phyloP scores from a whole-genome alignment of 2,113 vertebrate genomes.

The Chamaea fasciata region DNA sequence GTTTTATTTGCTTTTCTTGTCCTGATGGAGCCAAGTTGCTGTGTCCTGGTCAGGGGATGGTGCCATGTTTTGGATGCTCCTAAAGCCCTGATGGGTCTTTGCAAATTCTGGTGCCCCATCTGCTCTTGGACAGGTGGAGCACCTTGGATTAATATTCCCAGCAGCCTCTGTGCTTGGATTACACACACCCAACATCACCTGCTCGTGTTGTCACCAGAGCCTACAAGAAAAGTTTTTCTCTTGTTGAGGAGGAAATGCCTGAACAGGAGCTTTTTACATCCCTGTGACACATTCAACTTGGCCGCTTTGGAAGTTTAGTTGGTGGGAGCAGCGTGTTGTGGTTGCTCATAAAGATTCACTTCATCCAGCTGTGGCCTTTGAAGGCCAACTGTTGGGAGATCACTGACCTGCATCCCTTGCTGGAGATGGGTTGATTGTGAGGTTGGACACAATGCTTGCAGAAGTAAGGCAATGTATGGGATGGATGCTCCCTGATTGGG shows the following conservation, averaged over 20 bases:
- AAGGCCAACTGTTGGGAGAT: not conserved
- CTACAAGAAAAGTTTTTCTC: not conserved
- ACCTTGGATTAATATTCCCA: not conserved
- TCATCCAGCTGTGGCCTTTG: not conserved
- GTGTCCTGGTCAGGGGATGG: not conserved
- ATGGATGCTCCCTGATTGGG: rapidly evolving
- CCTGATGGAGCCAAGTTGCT: not conserved
- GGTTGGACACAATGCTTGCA: rapidly evolving
- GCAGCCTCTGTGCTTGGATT: not conserved
- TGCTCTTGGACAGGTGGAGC: not conserved
- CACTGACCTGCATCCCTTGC: not conserved
- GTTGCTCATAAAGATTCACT: not conserved
- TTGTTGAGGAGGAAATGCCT: not conserved
- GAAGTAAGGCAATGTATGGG: not conserved
- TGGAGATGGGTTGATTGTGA: not conserved
- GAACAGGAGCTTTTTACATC: not conserved
- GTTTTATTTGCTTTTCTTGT: not conserved
- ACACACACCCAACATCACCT: not conserved
- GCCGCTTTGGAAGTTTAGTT: rapidly evolving
- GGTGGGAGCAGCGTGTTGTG: not conserved
- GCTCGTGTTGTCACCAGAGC: not conserved
- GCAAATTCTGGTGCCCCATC: rapidly evolving
- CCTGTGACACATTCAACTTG: rapidly evolving
- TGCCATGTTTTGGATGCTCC: not conserved
- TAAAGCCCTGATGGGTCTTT: not conserved